Evolutionary conservation across 2,113 vertebrate genomes (phyloP).

Genomic region (Galemys pyrenaicus): DNA sequence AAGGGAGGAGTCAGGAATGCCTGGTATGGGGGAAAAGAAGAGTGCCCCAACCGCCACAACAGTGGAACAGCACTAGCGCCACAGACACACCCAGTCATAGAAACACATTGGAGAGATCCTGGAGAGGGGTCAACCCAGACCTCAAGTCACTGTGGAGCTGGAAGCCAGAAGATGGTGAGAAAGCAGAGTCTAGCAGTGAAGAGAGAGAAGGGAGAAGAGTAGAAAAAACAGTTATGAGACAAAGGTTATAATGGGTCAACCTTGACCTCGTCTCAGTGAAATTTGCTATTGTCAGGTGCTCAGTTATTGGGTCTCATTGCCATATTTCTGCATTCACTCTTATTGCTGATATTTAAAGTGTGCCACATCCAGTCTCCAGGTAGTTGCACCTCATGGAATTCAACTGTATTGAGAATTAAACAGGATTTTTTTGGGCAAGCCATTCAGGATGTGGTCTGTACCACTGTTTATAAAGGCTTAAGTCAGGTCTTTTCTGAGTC

Average conservation of each 20-base stretch:
- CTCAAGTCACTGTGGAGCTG: neutral
- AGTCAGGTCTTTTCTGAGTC: constrained; percentile 12
- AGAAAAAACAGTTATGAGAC: neutral
- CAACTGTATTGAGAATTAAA: constrained; percentile 32
- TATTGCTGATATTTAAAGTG: neutral
- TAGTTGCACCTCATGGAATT: constrained; percentile 32
- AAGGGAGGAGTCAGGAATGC: too few species aligned
- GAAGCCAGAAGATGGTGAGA: neutral
- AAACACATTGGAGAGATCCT: neutral
- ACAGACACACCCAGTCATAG: neutral
- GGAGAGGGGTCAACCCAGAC: neutral
- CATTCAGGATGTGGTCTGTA: neutral
- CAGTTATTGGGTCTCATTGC: neutral
- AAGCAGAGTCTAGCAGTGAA: neutral
- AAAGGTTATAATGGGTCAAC: fast-evolving
- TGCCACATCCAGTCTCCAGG: constrained; percentile 18
- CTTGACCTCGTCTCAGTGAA: neutral
- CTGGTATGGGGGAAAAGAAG: neutral
- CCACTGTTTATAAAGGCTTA: neutral
- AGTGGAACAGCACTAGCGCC: fast-evolving
- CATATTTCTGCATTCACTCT: neutral
- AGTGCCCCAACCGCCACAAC: neutral
- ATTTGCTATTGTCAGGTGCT: neutral
- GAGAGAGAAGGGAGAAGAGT: fast-evolving
- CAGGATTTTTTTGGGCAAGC: constrained; percentile 30